These are phyloP conservation scores for Stegophylla sp. DNA, from an alignment of 2,888 invertebrate genomes.

Conservation along the genomic window DNA sequence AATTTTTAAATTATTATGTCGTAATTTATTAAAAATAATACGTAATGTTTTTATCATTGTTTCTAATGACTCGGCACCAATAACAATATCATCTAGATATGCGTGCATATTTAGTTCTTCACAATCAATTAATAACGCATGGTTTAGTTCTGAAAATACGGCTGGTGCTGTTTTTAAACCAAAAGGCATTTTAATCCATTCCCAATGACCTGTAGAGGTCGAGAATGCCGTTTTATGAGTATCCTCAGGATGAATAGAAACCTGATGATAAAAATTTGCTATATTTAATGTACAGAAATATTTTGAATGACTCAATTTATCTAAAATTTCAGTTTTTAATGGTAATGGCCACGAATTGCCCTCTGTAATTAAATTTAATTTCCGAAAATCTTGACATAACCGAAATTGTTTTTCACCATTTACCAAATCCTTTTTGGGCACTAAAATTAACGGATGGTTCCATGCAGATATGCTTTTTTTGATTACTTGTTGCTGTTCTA, in stretches of 20 bases:
- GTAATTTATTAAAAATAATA: background rate
- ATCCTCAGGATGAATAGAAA: slow-evolving; percentile 61
- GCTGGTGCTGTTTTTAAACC: slow-evolving; percentile 1
- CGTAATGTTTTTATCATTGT: background rate
- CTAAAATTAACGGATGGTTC: no score
- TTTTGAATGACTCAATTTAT: slow-evolving; percentile 61
- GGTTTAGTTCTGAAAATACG: background rate
- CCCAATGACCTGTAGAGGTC: slow-evolving; percentile 1
- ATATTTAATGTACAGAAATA: slow-evolving; percentile 63
- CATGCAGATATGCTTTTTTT: background rate
- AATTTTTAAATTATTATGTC: background rate
- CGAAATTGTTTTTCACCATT: no score
- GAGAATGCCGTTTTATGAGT: slow-evolving; percentile 62
- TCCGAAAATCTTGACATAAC: background rate
- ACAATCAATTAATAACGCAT: background rate
- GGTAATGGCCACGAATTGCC: background rate
- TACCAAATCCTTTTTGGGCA: no score
- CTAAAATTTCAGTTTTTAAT: slow-evolving; percentile 61
- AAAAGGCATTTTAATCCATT: background rate
- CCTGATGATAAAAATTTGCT: slow-evolving; percentile 62
- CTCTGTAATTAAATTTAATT: background rate
- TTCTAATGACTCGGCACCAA: background rate
- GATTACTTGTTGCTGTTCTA: background rate
- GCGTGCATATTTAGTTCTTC: slow-evolving; percentile 2
- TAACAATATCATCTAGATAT: background rate